These are phyloP conservation scores for Hirtodrosophila histrioides DNA, from an alignment of 2,888 invertebrate species.

Conservation along the genomic window DNA sequence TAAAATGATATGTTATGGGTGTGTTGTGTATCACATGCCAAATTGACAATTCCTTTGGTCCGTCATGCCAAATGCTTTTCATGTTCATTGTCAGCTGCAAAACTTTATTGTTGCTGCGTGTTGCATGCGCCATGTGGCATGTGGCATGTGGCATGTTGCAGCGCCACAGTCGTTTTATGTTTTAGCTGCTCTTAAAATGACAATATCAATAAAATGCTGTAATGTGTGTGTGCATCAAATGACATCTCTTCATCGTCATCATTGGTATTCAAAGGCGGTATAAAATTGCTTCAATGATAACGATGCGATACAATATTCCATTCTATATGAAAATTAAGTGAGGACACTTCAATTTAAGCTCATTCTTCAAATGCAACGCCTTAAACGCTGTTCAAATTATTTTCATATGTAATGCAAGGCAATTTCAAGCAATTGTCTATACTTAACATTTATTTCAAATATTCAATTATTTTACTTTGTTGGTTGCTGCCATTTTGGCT, in stretches of 20 bases:
- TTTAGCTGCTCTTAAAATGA: constrained; percentile 42
- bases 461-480: too few relatives aligned
- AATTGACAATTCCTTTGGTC: constrained; percentile 53
- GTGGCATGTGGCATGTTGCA: constrained; percentile 25
- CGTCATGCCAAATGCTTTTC: constrained; percentile 45
- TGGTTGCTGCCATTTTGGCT: too few relatives aligned
- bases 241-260: constrained; percentile 35
- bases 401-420: too few relatives aligned
- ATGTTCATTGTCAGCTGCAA: constrained; percentile 60
- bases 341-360: too few relatives aligned
- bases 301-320: constrained; percentile 20
- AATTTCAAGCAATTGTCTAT: too few relatives aligned
- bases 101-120: constrained; percentile 30
- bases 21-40: constrained; percentile 58
- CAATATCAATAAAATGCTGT: constrained; percentile 58
- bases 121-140: constrained; percentile 38
- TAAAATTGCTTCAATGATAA: constrained; percentile 24
- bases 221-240: constrained; percentile 46
- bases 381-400: too few relatives aligned
- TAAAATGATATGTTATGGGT: constrained; percentile 55
- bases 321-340: neutral
- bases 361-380: too few relatives aligned
- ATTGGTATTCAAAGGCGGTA: constrained; percentile 20
- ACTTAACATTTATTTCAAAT: too few relatives aligned
- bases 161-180: constrained; percentile 22